phyloP scores from a whole-genome alignment of 2,797 vertebrate genomes.

The Poeciliopsis turneri region DNA sequence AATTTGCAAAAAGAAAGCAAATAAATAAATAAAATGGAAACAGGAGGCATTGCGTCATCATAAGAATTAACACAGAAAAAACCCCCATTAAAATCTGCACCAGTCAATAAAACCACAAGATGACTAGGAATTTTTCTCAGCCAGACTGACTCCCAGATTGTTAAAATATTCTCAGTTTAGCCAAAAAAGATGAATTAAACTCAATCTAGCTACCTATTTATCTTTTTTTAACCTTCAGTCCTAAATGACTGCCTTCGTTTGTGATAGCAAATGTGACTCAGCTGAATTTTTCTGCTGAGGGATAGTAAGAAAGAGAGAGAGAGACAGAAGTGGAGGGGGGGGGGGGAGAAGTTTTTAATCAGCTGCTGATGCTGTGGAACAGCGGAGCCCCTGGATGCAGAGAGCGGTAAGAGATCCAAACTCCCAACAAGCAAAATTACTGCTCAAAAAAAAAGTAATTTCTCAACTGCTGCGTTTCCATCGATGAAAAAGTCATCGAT shows the following conservation, averaged over 20 bases:
- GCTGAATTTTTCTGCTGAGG: conserved; percentile 63
- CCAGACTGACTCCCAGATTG: not conserved
- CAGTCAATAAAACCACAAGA: not conserved
- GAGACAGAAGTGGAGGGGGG: conserved; percentile 23
- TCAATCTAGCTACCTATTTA: conserved; percentile 23
- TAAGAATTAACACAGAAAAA: not conserved
- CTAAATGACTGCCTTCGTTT: conserved; percentile 25
- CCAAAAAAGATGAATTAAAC: conserved; percentile 38
- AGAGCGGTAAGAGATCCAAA: conserved; percentile 31
- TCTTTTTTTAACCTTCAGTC: conserved; percentile 17
- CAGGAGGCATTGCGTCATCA: not conserved
- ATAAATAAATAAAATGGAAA: too few species aligned
- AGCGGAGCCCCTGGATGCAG: conserved; percentile 13
- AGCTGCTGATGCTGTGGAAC: conserved; percentile 38
- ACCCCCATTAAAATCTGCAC: not conserved
- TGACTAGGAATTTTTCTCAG: conserved; percentile 51
- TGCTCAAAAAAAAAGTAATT: not conserved
- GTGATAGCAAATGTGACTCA: conserved; percentile 58
- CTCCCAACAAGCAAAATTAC: conserved; percentile 6
- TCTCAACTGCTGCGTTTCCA: too few species aligned
- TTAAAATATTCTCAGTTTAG: conserved; percentile 32
- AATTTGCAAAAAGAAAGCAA: too few species aligned
- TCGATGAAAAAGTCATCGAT: too few species aligned
- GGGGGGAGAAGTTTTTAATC: conserved; percentile 41
- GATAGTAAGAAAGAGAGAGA: conserved; percentile 3